Evolutionary conservation across 2,797 vertebrate genomes (phyloP).

Genomic region (Sebastes trivittatus): DNA sequence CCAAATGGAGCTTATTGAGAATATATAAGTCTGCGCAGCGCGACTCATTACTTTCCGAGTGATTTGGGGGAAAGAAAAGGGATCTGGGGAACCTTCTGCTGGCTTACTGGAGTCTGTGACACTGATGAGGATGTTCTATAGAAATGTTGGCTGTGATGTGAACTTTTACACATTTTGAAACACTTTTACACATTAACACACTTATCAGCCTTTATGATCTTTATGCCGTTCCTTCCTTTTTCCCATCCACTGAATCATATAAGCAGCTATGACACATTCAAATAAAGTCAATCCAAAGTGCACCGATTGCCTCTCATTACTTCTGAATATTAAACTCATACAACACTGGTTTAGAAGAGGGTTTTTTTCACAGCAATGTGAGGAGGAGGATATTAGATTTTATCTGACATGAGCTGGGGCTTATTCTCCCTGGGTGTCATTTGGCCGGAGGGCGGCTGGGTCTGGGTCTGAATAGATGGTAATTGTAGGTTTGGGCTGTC

Average conservation of each 20-base stretch:
- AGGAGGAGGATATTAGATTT: conserved; percentile 80
- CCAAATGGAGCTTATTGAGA: conserved; percentile 48
- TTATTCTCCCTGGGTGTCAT: conserved; percentile 82
- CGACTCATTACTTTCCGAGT: conserved; percentile 34
- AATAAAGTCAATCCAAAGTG: not conserved
- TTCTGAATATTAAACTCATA: not conserved
- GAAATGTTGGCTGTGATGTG: conserved; percentile 8
- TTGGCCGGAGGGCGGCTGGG: conserved; percentile 72
- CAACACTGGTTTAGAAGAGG: conserved; percentile 53
- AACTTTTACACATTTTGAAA: not conserved
- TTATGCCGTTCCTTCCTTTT: not conserved
- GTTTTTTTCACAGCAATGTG: conserved; percentile 53
- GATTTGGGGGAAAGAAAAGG: conserved; percentile 18
- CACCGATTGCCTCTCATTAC: not conserved
- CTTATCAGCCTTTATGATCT: conserved; percentile 20
- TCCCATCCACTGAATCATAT: not conserved
- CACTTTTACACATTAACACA: not conserved
- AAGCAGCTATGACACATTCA: conserved; percentile 14
- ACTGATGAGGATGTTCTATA: not conserved
- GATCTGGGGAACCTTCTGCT: conserved; percentile 12
- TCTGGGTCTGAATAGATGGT: conserved; percentile 85
- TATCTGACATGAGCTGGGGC: conserved; percentile 80
- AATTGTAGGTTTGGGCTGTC: conserved; percentile 88
- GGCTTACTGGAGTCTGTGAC: conserved; percentile 4
- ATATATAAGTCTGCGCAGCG: not conserved